phyloP scores from a whole-genome alignment of 2,888 invertebrate genomes.

The Neoascia interrupta region DNA sequence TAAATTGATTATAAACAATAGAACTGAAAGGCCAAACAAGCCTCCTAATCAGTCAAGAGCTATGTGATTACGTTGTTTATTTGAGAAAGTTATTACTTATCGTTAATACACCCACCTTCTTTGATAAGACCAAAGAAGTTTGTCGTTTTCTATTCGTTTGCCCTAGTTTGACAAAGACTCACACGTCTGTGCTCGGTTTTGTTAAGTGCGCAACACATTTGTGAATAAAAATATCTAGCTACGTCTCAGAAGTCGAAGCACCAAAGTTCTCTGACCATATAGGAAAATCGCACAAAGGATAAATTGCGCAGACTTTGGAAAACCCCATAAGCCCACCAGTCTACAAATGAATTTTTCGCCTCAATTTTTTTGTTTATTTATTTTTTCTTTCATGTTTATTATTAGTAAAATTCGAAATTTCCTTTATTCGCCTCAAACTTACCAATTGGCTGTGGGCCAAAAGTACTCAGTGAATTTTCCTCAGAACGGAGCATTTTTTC shows the following conservation, averaged over 20 bases:
- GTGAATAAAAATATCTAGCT: too few species aligned
- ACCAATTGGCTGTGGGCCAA: slow-evolving; percentile 53
- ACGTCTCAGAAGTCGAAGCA: neutral
- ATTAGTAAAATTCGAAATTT: slow-evolving; percentile 39
- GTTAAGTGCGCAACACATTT: too few species aligned
- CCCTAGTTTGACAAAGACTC: too few species aligned
- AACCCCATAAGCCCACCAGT: slow-evolving; percentile 30
- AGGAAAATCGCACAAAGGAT: slow-evolving; percentile 4
- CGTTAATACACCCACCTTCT: neutral
- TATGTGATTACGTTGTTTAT: slow-evolving; percentile 5
- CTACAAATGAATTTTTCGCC: slow-evolving; percentile 15
- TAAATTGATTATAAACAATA: slow-evolving; percentile 8
- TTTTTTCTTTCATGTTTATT: slow-evolving; percentile 30
- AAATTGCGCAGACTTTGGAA: slow-evolving; percentile 39
- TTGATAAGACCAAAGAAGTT: too few species aligned
- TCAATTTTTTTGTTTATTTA: slow-evolving; percentile 20
- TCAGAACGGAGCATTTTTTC: too few species aligned
- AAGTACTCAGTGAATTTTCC: slow-evolving; percentile 24
- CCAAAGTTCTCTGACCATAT: too few species aligned
- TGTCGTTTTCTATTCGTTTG: too few species aligned
- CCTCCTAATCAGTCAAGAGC: neutral
- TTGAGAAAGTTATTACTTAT: slow-evolving; percentile 23
- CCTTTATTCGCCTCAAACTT: slow-evolving; percentile 54
- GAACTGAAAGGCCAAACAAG: slow-evolving; percentile 1
- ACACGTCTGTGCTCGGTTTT: too few species aligned